A percentile compares a stretch with the other conserved stretches of the same genome.
phyloP scores from a whole-genome alignment of 2,888 invertebrate genomes.

The Phragmatobia fuliginosa region DNA sequence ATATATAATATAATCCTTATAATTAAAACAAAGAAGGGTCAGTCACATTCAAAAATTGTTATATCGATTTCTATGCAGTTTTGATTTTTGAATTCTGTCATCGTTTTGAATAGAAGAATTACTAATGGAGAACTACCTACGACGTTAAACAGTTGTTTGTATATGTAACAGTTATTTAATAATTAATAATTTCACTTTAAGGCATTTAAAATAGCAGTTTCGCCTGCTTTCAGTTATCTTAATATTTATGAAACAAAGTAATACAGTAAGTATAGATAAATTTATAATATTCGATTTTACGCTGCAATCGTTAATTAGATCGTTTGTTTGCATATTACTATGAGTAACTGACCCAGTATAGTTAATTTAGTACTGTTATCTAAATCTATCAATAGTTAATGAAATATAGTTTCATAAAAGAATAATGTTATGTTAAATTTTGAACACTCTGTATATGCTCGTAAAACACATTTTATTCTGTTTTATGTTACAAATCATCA shows the following conservation, averaged over 20 bases:
- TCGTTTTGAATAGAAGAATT: no score
- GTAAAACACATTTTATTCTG: conserved; percentile 18
- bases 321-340: neutral
- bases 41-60: neutral
- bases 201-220: neutral
- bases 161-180: neutral
- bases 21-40: neutral
- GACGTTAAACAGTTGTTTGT: no score
- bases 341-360: conserved; percentile 1
- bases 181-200: neutral
- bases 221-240: neutral
- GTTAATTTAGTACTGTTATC: neutral
- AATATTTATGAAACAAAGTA: neutral
- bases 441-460: conserved; percentile 6
- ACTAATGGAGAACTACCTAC: no score
- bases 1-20: no score
- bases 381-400: conserved; percentile 4
- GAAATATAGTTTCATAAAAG: conserved; percentile 14
- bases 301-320: neutral
- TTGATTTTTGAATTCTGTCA: no score
- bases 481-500: conserved; percentile 19
- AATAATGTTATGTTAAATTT: conserved; percentile 38
- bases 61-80: no score
- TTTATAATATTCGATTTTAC: neutral
- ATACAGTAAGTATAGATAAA: no score